Conservation (phyloP, 2,113 vertebrate genomes). For the Pseudorectes ferrugineus region DNA sequence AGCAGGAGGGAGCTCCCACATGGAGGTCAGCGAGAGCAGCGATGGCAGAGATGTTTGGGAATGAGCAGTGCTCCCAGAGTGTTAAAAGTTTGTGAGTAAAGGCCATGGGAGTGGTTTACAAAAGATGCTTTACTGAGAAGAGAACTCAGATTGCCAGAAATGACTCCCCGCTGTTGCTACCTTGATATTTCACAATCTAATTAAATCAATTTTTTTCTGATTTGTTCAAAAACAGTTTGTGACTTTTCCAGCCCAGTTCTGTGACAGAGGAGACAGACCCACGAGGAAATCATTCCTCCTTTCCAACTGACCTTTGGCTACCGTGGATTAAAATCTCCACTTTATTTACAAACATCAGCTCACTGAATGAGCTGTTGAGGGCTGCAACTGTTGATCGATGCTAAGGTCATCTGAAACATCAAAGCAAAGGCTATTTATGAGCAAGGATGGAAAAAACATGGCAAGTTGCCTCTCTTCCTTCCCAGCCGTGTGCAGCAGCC, state of each 20-base stretch:
- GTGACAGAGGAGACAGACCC: not conserved
- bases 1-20: not conserved
- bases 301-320: not conserved
- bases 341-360: slow-evolving; percentile 30
- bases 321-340: not conserved
- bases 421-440: slow-evolving; percentile 3
- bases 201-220: not conserved
- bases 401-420: not conserved
- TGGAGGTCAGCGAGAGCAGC: not conserved
- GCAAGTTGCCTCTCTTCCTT: not conserved
- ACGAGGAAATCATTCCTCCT: not conserved
- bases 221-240: not conserved
- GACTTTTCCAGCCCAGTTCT: not conserved
- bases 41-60: not conserved
- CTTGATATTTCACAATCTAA: not conserved
- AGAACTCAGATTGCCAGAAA: not conserved
- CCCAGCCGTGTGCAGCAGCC: not conserved
- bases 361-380: not conserved
- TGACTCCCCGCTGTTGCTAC: not conserved
- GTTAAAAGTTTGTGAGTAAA: not conserved
- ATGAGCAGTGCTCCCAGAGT: not conserved
- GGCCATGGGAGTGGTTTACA: not conserved
- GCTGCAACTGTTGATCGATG: not conserved
- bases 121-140: not conserved
- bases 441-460: not conserved